Evolutionary conservation across 2,888 invertebrate species (phyloP).

Genomic region (Blera fallax): DNA sequence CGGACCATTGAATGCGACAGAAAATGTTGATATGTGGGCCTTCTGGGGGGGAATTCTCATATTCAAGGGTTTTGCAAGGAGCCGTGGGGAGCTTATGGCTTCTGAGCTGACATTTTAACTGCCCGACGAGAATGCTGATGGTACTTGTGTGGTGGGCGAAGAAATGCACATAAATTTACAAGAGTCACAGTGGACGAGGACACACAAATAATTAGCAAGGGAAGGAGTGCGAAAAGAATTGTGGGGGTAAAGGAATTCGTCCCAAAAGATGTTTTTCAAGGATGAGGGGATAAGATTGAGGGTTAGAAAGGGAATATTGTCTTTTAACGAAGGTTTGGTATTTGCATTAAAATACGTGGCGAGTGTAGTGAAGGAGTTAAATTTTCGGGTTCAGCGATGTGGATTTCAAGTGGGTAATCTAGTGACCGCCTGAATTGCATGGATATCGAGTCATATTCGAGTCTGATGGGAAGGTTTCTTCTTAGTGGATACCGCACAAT

Average conservation of each 20-base stretch:
- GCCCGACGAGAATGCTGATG: slow-evolving; percentile 42
- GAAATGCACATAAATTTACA: slow-evolving; percentile 63
- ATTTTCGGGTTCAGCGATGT: too few species aligned
- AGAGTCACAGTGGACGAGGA: slow-evolving; percentile 3
- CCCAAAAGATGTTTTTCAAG: slow-evolving; percentile 9
- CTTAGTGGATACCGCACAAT: too few species aligned
- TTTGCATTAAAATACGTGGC: background rate
- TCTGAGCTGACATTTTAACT: slow-evolving; percentile 55
- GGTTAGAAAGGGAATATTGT: background rate
- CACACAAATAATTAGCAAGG: slow-evolving; percentile 64
- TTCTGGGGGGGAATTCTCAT: background rate
- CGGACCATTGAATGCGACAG: slow-evolving; percentile 58
- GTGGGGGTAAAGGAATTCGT: slow-evolving; percentile 27
- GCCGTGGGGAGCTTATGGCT: slow-evolving; percentile 55
- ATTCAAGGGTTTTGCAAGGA: slow-evolving; percentile 32
- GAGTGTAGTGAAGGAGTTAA: background rate
- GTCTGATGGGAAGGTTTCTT: too few species aligned
- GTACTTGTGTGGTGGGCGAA: slow-evolving; percentile 27
- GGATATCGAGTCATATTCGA: too few species aligned
- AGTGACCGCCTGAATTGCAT: too few species aligned
- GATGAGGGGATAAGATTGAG: slow-evolving; percentile 14
- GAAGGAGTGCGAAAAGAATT: background rate
- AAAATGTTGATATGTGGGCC: slow-evolving; percentile 36
- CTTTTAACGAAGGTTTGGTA: background rate
- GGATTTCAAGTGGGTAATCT: too few species aligned